Percentiles rank a stretch among this genome's conserved stretches.
phyloP scores from a whole-genome alignment of 1,140 invertebrate genomes.

The Trichonephila inaurata region DNA sequence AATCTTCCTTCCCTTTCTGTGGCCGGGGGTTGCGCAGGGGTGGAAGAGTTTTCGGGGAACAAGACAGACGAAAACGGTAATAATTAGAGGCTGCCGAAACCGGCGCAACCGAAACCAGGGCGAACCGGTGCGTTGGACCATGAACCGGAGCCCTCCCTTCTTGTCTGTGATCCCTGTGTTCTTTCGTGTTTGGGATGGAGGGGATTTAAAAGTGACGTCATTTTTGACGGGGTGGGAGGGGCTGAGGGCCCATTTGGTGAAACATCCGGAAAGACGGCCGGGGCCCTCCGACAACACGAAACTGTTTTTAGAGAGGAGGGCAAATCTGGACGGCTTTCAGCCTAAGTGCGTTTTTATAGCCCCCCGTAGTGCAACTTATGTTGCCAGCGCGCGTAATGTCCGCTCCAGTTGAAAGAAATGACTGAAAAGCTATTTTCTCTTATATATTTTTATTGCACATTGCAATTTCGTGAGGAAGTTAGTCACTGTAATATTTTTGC shows the following conservation, averaged over 20 bases:
- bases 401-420: conserved; percentile 47
- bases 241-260: neutral
- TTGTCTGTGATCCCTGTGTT: neutral
- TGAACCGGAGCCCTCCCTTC: conserved; percentile 47
- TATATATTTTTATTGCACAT: conserved; percentile 18
- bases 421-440: neutral
- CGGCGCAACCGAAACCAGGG: conserved; percentile 60
- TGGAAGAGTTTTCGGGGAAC: neutral
- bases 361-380: conserved; percentile 70
- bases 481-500: neutral
- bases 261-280: conserved; percentile 58
- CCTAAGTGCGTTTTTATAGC: conserved; percentile 74
- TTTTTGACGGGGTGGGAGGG: neutral
- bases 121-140: conserved; percentile 58
- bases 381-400: conserved; percentile 46
- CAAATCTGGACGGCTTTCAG: conserved; percentile 58
- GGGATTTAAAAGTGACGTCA: conserved; percentile 38
- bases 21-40: neutral
- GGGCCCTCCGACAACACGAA: neutral
- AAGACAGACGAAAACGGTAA: conserved; percentile 24
- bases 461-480: conserved; percentile 29
- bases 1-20: neutral
- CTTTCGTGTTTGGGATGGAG: neutral
- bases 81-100: conserved; percentile 71
- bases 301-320: conserved; percentile 65